Conservation (phyloP, 64 coral and sea anemone species). For the Pocillopora verrucosa region DNA sequence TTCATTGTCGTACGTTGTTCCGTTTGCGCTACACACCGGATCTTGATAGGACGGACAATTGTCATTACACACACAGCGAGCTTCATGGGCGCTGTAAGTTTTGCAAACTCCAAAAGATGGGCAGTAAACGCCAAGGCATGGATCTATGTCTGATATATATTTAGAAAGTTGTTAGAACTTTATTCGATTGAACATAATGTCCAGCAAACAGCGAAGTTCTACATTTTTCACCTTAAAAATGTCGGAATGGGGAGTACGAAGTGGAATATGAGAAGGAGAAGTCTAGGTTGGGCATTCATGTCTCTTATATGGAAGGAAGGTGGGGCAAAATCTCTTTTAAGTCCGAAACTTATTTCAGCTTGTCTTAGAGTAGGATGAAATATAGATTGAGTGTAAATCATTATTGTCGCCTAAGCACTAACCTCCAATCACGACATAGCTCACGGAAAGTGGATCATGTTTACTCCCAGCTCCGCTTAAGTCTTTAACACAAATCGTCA, state of each 20-base stretch:
- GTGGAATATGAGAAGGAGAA: too few species aligned
- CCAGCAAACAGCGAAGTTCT: too few species aligned
- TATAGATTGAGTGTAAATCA: not conserved
- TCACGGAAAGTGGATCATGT: not conserved
- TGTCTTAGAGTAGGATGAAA: too few species aligned
- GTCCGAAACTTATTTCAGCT: too few species aligned
- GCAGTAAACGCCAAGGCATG: not conserved
- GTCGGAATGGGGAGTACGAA: too few species aligned
- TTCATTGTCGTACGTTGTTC: not conserved
- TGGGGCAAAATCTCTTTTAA: too few species aligned
- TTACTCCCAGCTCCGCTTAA: not conserved
- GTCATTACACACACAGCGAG: not conserved
- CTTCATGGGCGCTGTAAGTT: not conserved
- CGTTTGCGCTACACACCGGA: not conserved
- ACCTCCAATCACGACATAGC: not conserved
- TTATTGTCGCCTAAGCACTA: not conserved
- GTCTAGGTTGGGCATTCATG: too few species aligned
- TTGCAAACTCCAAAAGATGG: not conserved
- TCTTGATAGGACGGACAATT: not conserved
- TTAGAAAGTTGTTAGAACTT: too few species aligned
- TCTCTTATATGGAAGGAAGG: too few species aligned
- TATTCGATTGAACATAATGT: too few species aligned
- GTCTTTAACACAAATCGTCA: conserved; percentile 3
- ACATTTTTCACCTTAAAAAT: too few species aligned
- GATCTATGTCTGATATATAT: not conserved